These are phyloP conservation scores for Tortrix viridana DNA, from an alignment of 2,888 invertebrate genomes.

Conservation along the genomic window DNA sequence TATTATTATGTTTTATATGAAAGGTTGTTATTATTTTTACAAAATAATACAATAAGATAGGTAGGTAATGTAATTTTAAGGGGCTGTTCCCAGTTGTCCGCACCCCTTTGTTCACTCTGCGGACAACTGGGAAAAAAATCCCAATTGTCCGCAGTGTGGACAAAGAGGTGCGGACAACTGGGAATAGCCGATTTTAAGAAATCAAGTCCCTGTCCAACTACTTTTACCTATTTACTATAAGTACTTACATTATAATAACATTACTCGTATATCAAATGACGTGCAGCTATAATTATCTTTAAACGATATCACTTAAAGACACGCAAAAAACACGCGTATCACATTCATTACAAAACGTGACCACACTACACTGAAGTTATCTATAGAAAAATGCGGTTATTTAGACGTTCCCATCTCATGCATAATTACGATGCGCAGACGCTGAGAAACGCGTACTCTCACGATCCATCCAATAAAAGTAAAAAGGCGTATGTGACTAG, in stretches of 20 bases:
- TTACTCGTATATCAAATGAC: background rate
- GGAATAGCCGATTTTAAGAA: too few relatives aligned
- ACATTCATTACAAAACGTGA: slow-evolving; percentile 28
- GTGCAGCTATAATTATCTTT: background rate
- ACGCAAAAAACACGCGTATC: slow-evolving; percentile 24
- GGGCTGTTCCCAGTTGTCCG: too few relatives aligned
- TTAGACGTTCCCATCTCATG: slow-evolving; percentile 28
- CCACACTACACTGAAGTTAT: slow-evolving; percentile 19
- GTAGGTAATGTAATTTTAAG: too few relatives aligned
- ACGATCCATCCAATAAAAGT: slow-evolving; percentile 9
- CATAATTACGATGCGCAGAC: slow-evolving; percentile 8
- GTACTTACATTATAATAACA: background rate
- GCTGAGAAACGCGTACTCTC: slow-evolving; percentile 27
- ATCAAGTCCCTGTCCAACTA: too few relatives aligned
- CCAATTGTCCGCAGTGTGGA: too few relatives aligned
- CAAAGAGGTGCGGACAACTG: too few relatives aligned
- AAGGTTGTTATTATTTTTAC: too few relatives aligned
- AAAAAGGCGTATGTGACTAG: slow-evolving; percentile 2
- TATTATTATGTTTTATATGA: too few relatives aligned
- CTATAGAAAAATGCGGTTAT: slow-evolving; percentile 30
- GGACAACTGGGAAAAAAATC: too few relatives aligned
- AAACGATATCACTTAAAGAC: background rate
- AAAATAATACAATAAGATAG: too few relatives aligned
- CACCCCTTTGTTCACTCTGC: too few relatives aligned
- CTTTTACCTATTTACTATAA: too few relatives aligned